These are phyloP conservation scores for Alouatta palliata DNA, from an alignment of 2,113 vertebrate species.

Conservation along the genomic window DNA sequence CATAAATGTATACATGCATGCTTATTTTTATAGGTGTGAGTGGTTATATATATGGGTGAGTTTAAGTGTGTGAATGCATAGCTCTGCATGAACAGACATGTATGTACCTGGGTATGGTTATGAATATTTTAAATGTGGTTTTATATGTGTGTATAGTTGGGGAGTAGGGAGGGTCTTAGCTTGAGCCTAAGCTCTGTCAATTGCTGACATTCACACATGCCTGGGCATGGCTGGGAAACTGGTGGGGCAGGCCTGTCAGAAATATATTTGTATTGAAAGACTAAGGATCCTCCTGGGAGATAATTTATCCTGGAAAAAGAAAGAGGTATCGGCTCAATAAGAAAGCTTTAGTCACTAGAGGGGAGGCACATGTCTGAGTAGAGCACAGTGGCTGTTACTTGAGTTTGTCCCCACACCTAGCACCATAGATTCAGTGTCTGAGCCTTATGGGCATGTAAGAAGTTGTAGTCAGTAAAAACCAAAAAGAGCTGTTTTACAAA, in stretches of 20 bases:
- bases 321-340: not conserved
- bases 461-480: not conserved
- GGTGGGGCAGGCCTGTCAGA: constrained; percentile 45
- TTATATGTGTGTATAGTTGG: not conserved
- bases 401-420: not conserved
- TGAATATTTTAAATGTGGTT: not conserved
- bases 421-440: not conserved
- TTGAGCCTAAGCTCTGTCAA: not conserved
- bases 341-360: not conserved
- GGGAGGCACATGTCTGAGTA: not conserved
- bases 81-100: not conserved
- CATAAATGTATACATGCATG: not conserved
- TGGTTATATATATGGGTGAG: not conserved
- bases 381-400: not conserved
- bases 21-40: not conserved
- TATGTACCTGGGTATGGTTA: not conserved
- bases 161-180: constrained; percentile 4
- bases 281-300: constrained; percentile 4
- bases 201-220: constrained; percentile 27
- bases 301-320: not conserved
- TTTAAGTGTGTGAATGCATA: not conserved
- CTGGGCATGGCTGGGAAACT: constrained; percentile 46
- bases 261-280: constrained; percentile 6
- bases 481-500: not conserved
- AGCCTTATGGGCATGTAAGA: not conserved